Conservation (phyloP, 2,888 invertebrate genomes). For the Ecdyonurus torrentis region DNA sequence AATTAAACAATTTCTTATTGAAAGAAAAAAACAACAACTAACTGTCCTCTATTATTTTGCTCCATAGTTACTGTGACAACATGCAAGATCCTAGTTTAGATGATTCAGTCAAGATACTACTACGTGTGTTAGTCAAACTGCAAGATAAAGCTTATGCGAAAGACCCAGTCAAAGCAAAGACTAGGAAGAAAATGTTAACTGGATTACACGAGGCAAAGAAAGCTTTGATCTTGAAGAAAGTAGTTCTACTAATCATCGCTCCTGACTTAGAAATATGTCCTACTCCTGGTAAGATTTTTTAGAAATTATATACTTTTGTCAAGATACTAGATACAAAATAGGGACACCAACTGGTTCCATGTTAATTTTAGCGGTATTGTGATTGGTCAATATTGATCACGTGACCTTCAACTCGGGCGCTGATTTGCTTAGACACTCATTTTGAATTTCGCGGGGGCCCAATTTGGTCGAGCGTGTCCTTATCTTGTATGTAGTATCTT, state of each 20-base stretch:
- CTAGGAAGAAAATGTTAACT: conserved; percentile 34
- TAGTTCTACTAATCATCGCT: conserved; percentile 42
- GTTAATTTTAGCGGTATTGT: no score
- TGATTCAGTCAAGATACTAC: conserved; percentile 27
- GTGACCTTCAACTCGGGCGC: no score
- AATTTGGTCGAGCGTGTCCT: no score
- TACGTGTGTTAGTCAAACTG: conserved; percentile 37
- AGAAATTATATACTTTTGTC: background rate
- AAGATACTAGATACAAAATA: no score
- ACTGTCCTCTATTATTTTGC: no score
- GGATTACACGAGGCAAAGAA: conserved; percentile 44
- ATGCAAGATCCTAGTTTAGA: conserved; percentile 36
- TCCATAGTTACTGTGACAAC: conserved; percentile 40
- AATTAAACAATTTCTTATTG: no score
- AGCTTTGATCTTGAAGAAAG: conserved; percentile 35
- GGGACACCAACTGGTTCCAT: no score
- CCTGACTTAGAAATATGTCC: conserved; percentile 37
- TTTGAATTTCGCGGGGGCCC: no score
- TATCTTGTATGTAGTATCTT: no score
- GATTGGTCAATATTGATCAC: no score
- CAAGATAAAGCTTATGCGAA: conserved; percentile 41
- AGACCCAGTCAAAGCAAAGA: conserved; percentile 39
- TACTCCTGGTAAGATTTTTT: background rate
- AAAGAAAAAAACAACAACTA: no score
- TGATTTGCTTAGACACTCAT: no score